Conservation (phyloP, 30 jellyfish, hydroid and myxozoan species). For the Chironex yamaguchii region DNA sequence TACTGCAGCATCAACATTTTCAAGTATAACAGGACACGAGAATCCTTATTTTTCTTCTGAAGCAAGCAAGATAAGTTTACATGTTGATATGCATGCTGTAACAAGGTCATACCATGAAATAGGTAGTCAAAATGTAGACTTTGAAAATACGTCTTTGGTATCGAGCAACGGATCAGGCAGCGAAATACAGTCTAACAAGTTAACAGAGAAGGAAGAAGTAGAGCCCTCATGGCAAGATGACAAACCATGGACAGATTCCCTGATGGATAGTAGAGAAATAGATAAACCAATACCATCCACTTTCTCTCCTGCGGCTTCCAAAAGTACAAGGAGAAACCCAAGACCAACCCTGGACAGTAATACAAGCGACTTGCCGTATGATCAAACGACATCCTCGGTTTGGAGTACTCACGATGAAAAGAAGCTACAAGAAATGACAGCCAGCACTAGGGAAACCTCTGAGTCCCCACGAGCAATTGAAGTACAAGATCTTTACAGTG, state of each 20-base stretch:
- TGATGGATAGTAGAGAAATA: background rate
- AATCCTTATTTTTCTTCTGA: no score
- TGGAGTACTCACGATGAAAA: background rate
- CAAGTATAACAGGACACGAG: no score
- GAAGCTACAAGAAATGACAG: background rate
- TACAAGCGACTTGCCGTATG: background rate
- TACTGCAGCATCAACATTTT: no score
- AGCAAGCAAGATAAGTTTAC: no score
- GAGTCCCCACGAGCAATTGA: background rate
- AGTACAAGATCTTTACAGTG: background rate
- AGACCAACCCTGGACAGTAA: background rate
- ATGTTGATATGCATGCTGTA: no score
- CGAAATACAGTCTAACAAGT: no score
- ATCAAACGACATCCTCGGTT: background rate
- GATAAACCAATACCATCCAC: background rate
- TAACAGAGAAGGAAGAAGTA: no score
- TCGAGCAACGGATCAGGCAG: no score
- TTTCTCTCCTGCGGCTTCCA: background rate
- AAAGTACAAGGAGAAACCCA: background rate
- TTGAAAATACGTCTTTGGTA: no score
- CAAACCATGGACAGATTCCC: background rate
- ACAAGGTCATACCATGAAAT: no score
- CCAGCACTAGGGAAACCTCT: background rate
- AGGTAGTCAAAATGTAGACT: no score
- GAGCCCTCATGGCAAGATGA: background rate